Base-by-base conservation (phyloP, 1,140 invertebrate species). In the Potamilus streckersoni region DNA sequence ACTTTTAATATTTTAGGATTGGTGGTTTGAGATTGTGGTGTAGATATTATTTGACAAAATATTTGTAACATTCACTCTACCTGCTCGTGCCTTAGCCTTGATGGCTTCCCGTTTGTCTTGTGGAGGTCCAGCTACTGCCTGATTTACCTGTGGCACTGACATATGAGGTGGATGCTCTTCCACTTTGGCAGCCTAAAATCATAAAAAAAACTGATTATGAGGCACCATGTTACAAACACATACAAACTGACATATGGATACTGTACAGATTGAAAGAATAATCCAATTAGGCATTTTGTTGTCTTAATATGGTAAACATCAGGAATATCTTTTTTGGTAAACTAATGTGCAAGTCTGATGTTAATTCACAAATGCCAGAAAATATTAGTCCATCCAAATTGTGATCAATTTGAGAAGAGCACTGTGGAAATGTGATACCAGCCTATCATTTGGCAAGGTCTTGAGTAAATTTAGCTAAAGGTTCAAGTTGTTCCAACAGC, bases 51-150 rank as follows among this genome's bases (percentile, higher is more conserved):
- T 62, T 62, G 60, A n/a, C 23, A 23, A 19, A 62, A 55, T 15
- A 68, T n/a, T 12, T 16, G 15, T 20, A 63, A 65, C 64, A 27
- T 31, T 65, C 8, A 55, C 58, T 64, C 59, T 79, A 85, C 84
- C 82, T 72, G 76, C 79, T 65, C 83, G 80, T 16, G 80, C 84
- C 64, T 78, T 81, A 8, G 76, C 81, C 65, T 75, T 72, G 49
- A 82, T 80, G 20, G 66, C 70, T 68, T 82, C 79, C 55, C 71
- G 79, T 71, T 81, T 82, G 20, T 76, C 69, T 31, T 56, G 17
- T 59, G 12, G 38, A 49, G 38, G 6, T 49, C 38, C 38, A 49
- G 38, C 11, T 49, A 11, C 2, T 11, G 38, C 38, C 0, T 4
- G 11, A 49, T 49, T 49, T 49, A 6, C 5, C 6, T 49, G 38